phyloP scores from a whole-genome alignment of 2,797 vertebrate genomes.

The Anguilla obscura region DNA sequence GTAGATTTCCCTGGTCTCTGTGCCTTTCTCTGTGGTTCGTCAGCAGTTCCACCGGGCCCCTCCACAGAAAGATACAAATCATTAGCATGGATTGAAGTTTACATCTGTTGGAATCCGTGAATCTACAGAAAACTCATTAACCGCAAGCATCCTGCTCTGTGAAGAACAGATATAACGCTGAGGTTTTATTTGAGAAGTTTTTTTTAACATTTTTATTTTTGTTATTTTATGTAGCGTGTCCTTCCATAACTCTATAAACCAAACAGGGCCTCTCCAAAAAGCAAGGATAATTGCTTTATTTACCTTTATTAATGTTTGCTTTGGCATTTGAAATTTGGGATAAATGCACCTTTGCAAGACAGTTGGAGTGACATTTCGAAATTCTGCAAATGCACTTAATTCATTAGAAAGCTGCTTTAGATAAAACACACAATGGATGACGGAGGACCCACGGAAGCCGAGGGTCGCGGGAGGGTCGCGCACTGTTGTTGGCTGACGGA shows the following conservation, averaged over 20 bases:
- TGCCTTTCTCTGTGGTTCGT: conserved; percentile 33
- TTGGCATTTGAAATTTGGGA: not conserved
- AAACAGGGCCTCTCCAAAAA: conserved; percentile 19
- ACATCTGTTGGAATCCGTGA: conserved; percentile 50
- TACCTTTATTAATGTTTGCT: not conserved
- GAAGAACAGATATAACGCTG: conserved; percentile 24
- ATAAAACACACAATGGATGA: not conserved
- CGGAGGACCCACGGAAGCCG: too few species aligned
- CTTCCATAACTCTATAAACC: not conserved
- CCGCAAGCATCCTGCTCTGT: conserved; percentile 48
- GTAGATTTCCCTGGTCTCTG: conserved; percentile 33
- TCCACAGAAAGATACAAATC: conserved; percentile 48
- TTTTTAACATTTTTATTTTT: not conserved
- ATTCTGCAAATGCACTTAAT: not conserved
- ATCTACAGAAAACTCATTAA: conserved; percentile 57
- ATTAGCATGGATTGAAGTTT: conserved; percentile 47
- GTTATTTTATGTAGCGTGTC: not conserved
- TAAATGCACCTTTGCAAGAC: not conserved
- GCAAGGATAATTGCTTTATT: not conserved
- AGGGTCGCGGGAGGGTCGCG: not conserved
- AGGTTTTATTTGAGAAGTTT: not conserved
- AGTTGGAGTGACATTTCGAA: not conserved
- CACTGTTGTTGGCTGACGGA: not conserved
- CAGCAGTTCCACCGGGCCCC: conserved; percentile 32
- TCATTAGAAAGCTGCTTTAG: not conserved